Evolutionary conservation across 92 coral and sea anemone species (phyloP).

Genomic region (Parazoanthus atlanticus): DNA sequence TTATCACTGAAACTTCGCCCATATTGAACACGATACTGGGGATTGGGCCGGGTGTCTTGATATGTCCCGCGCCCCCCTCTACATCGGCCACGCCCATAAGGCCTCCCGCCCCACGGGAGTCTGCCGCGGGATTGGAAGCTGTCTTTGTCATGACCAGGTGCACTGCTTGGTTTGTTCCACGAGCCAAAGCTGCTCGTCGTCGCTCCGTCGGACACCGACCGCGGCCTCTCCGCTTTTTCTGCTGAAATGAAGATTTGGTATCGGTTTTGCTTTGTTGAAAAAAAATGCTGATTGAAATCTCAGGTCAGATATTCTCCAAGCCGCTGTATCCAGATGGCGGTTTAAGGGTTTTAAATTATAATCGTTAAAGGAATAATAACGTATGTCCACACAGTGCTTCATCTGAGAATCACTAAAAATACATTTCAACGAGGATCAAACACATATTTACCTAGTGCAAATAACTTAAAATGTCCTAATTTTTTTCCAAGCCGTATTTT

Average conservation of each 20-base stretch:
- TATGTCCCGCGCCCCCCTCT: conserved; percentile 15
- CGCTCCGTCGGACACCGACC: conserved; percentile 16
- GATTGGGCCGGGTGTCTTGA: neutral
- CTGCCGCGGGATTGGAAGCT: conserved; percentile 8
- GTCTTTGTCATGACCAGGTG: neutral
- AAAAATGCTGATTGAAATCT: neutral
- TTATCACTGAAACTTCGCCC: conserved; percentile 42
- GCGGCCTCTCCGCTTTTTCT: conserved; percentile 31
- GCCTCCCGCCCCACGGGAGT: neutral
- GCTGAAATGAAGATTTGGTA: neutral
- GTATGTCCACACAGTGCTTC: too few relatives aligned
- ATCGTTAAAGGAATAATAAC: too few relatives aligned
- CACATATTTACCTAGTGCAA: neutral
- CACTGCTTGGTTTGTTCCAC: neutral
- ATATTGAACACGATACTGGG: conserved; percentile 6
- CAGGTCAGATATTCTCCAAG: neutral
- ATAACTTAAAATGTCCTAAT: neutral
- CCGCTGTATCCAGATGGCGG: too few relatives aligned
- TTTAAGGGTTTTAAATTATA: too few relatives aligned
- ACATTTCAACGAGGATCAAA: neutral
- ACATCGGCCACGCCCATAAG: conserved; percentile 10
- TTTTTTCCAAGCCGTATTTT: too few relatives aligned
- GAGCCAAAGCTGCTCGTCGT: neutral
- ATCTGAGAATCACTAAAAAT: neutral
- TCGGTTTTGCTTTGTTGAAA: too few relatives aligned